Percentiles rank a stretch among this genome's conserved stretches.
These are phyloP conservation scores for Odontocolon sp. DNA, from an alignment of 2,888 invertebrate genomes.

Conservation along the genomic window DNA sequence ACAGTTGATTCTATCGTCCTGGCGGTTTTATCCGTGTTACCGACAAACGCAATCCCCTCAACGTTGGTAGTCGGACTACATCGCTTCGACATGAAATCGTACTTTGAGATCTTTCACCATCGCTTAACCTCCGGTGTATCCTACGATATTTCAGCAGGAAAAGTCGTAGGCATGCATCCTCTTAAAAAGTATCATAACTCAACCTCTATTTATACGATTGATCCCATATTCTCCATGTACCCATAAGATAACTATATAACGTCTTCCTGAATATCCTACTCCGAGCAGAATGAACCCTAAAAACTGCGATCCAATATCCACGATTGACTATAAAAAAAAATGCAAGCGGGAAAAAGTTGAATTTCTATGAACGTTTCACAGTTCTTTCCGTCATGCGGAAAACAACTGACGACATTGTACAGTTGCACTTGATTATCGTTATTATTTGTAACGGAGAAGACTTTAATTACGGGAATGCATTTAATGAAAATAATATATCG, in stretches of 20 bases:
- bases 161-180: slow-evolving; percentile 28
- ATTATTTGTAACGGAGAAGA: background rate
- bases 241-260: slow-evolving; percentile 23
- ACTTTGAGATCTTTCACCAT: background rate
- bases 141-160: slow-evolving; percentile 2
- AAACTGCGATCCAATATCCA: slow-evolving; percentile 36
- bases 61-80: background rate
- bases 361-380: background rate
- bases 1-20: slow-evolving; percentile 26
- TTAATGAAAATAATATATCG: slow-evolving; percentile 16
- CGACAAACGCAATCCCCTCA: background rate
- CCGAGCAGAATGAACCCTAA: slow-evolving; percentile 29
- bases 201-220: slow-evolving; percentile 45
- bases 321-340: slow-evolving; percentile 8
- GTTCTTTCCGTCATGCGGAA: background rate
- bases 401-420: background rate
- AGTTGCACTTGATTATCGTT: background rate
- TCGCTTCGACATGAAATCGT: slow-evolving; percentile 5
- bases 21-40: slow-evolving; percentile 27
- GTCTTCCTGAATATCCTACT: slow-evolving; percentile 3
- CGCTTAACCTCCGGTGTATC: background rate
- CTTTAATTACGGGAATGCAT: background rate
- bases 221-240: slow-evolving; percentile 18
- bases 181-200: slow-evolving; percentile 26
- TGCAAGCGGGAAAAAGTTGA: background rate